Evolutionary conservation across 2,797 vertebrate species (phyloP).

Genomic region (Podarcis siculus): DNA sequence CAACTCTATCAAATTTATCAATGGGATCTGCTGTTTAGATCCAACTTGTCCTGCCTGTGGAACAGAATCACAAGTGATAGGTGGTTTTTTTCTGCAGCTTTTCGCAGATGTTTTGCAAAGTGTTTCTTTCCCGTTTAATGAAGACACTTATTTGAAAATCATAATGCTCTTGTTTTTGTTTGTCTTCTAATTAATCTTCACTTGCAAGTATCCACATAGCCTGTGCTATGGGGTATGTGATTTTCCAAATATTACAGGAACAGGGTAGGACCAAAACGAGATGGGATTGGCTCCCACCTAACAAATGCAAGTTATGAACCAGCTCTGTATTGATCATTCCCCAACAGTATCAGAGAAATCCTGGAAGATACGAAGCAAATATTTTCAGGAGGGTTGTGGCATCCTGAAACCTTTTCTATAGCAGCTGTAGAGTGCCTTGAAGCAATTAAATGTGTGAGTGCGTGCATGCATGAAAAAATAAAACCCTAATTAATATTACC

Average conservation of each 20-base stretch:
- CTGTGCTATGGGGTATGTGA: background rate
- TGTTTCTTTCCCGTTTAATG: no score
- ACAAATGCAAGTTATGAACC: background rate
- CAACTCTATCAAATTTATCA: no score
- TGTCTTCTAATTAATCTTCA: no score
- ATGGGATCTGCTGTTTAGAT: no score
- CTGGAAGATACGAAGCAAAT: slow-evolving; percentile 6
- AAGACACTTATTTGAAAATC: no score
- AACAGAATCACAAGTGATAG: no score
- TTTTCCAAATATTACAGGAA: background rate
- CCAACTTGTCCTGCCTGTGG: no score
- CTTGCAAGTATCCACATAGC: background rate
- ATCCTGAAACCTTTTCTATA: slow-evolving; percentile 34
- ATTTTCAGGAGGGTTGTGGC: slow-evolving; percentile 19
- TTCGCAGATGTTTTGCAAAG: no score
- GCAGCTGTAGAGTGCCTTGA: slow-evolving; percentile 53
- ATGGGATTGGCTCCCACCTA: background rate
- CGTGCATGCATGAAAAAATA: slow-evolving; percentile 51
- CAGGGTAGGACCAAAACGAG: background rate
- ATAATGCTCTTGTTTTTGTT: no score
- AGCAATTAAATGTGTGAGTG: slow-evolving; percentile 68
- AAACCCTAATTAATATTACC: slow-evolving; percentile 72
- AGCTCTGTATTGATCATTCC: no score
- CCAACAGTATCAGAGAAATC: background rate
- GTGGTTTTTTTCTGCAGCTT: no score